Evolutionary conservation across 1,140 invertebrate genomes (phyloP), one percentile per base, ranked within the genome.

Genomic region (Drosophila guanche): DNA sequence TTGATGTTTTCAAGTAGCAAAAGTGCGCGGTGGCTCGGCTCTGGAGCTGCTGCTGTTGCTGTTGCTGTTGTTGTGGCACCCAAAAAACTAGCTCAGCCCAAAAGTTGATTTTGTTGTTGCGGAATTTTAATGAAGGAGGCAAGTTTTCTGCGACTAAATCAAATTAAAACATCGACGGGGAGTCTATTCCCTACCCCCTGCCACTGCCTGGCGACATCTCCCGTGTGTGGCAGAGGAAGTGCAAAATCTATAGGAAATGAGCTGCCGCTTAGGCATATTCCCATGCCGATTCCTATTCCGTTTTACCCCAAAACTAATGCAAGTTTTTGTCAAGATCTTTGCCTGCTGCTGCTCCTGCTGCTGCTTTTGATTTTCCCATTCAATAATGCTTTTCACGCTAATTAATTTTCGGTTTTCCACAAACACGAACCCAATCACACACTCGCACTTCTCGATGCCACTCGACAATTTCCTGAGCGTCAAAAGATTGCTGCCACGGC

Each of bases 351-450:
- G 14, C 37, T 60, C 46, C 12, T 2, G 4, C 37, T 41, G n/a
- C 14, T 37, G 14, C 27, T 60, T 46, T 86, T 79, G 48, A 59
- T 65, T 52, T 67, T 60, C 65, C 63, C 59, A 74, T 79, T 89
- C 72, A 72, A 84, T 76, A 88, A 88, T 89, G 73, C 76, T 89
- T 88, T 88, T 88, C 79, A 89, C 84, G 85, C 84, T 89, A 88
- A 88, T 88, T 88, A 89, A 89, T 88, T 88, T 88, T 73, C 43
- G 71, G 79, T 78, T 71, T 79, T 67, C 54, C 76, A 80, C 77
- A 61, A 45, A 61, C 47, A 41, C 47, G 72, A 61, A 62, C 56
- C 53, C 59, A 70, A 59, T 61, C 62, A 62, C 45, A 46, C 57
- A 42, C 45, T 51, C 52, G 47, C 43, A 72, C 41, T 65, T 50